Percentiles rank a stretch among this genome's conserved stretches.
phyloP scores from a whole-genome alignment of 2,113 vertebrate genomes.

The Gobiocypris rarus region DNA sequence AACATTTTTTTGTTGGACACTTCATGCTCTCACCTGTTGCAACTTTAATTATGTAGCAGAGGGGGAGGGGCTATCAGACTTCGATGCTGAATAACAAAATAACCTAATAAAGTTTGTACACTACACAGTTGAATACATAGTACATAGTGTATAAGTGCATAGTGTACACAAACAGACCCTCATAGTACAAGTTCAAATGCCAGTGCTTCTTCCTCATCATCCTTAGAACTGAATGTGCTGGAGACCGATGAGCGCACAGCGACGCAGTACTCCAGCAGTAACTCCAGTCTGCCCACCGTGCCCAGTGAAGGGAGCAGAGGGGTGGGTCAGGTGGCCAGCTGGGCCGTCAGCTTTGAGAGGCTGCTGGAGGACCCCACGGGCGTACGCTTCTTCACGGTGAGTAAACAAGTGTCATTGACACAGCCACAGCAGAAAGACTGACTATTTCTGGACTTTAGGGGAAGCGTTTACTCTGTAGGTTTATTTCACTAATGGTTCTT shows the following conservation, averaged over 20 bases:
- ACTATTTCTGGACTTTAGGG: neutral
- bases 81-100: too few species aligned
- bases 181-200: neutral
- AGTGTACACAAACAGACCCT: too few species aligned
- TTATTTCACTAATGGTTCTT: neutral
- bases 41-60: too few species aligned
- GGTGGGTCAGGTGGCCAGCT: constrained; percentile 85
- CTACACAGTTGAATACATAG: too few species aligned
- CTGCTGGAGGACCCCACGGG: constrained; percentile 89
- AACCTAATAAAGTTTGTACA: too few species aligned
- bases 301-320: constrained; percentile 67
- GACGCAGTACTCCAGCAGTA: constrained; percentile 84
- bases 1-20: too few species aligned
- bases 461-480: neutral
- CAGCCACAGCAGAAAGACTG: neutral
- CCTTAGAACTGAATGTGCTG: constrained; percentile 75
- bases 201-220: constrained; percentile 21
- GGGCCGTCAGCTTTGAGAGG: constrained; percentile 94
- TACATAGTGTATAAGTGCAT: too few species aligned
- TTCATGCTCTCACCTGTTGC: too few species aligned
- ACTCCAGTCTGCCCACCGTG: constrained; percentile 81
- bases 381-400: constrained; percentile 90
- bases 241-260: constrained; percentile 73
- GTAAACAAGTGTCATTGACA: constrained; percentile 51
- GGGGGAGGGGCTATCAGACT: too few species aligned